A percentile compares a stretch with the other conserved stretches of the same genome.
Conservation (phyloP, 1,140 invertebrate species). For the Coptotermes formosanus region DNA sequence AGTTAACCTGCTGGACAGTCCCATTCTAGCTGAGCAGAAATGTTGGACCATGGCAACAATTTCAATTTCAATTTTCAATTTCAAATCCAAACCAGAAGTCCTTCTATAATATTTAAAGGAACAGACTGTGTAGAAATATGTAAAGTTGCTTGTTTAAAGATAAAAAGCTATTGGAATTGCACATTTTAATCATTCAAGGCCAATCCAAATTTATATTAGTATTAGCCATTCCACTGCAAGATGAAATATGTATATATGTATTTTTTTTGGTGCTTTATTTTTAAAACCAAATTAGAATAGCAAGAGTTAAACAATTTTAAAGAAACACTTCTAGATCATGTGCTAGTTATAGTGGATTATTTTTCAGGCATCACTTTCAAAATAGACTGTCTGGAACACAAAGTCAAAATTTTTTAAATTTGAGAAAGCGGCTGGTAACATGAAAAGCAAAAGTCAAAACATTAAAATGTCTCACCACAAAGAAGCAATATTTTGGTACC, state of each 20-base stretch:
- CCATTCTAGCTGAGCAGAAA: neutral
- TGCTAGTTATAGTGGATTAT: neutral
- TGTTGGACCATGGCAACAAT: constrained; percentile 7
- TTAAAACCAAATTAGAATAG: neutral
- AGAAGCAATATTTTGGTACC: constrained; percentile 2
- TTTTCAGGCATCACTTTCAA: neutral
- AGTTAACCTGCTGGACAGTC: neutral
- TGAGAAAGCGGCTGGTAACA: constrained; percentile 1
- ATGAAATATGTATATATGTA: neutral
- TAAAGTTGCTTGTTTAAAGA: neutral
- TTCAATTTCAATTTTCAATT: no score
- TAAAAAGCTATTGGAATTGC: neutral
- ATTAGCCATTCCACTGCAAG: neutral
- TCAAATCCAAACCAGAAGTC: neutral
- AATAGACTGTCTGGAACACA: neutral
- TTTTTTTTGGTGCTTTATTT: neutral
- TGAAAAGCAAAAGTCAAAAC: constrained; percentile 16
- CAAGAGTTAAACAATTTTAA: constrained; percentile 14
- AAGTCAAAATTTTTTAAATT: neutral
- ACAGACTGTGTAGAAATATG: neutral
- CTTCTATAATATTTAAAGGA: neutral
- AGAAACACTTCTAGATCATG: neutral
- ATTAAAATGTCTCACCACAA: neutral
- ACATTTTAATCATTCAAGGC: neutral
- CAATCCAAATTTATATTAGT: constrained; percentile 21